Evolutionary conservation across 2,888 invertebrate genomes (phyloP).

Genomic region (Volucella bombylans): DNA sequence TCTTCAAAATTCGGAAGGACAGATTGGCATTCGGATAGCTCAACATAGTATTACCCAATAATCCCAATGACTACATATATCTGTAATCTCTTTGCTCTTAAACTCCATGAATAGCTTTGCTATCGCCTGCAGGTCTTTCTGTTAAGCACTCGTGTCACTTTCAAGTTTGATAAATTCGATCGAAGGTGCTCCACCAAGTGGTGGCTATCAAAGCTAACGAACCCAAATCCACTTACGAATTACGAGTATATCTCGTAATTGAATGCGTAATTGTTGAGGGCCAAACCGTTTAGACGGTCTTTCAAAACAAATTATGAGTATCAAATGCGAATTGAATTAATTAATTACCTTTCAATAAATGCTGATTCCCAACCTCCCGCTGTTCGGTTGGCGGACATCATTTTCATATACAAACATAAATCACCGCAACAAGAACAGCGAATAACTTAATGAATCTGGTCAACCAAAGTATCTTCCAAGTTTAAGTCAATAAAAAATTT

Average conservation of each 20-base stretch:
- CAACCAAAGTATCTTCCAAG: conserved; percentile 5
- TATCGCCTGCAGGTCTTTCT: neutral
- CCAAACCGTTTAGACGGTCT: conserved; percentile 2
- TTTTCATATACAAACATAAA: conserved; percentile 17
- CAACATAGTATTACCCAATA: neutral
- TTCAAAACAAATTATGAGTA: conserved; percentile 57
- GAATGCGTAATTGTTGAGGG: conserved; percentile 17
- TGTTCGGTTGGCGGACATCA: conserved; percentile 2
- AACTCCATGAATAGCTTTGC: conserved; percentile 6
- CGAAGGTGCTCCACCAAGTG: conserved; percentile 33
- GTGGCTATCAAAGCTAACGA: conserved; percentile 36
- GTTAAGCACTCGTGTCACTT: conserved; percentile 11
- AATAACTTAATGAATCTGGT: conserved; percentile 42
- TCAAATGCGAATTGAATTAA: conserved; percentile 67
- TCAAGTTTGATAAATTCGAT: conserved; percentile 39
- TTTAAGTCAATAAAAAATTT: neutral
- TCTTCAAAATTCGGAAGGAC: neutral
- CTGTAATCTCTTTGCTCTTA: neutral
- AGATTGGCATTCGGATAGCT: neutral
- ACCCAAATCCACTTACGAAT: conserved; percentile 35
- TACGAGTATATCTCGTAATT: conserved; percentile 9
- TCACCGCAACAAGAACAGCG: conserved; percentile 27
- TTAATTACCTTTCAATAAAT: conserved; percentile 53
- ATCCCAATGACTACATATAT: conserved; percentile 25
- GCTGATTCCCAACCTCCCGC: conserved; percentile 15